Evolutionary conservation across 2,113 vertebrate species (phyloP).

Genomic region (Acanthisitta chloris): DNA sequence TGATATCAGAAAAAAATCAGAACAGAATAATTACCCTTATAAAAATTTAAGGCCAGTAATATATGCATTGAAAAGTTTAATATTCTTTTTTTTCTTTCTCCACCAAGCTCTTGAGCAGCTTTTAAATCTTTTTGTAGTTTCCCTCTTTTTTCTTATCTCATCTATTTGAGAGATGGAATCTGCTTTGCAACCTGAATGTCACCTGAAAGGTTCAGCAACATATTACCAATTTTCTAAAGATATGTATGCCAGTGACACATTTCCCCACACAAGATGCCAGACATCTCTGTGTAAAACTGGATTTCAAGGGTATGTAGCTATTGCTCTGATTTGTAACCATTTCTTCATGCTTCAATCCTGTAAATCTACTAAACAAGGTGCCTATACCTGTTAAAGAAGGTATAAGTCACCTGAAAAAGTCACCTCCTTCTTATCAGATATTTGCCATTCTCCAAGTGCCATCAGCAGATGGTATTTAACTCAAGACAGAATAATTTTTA

Average conservation of each 20-base stretch:
- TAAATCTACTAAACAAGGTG: background rate
- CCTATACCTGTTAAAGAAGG: background rate
- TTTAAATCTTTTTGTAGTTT: background rate
- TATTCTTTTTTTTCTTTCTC: background rate
- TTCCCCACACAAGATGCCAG: background rate
- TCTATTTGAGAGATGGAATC: background rate
- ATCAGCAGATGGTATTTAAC: background rate
- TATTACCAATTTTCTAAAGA: background rate
- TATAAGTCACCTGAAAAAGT: background rate
- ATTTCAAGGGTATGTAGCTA: background rate
- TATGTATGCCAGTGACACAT: background rate
- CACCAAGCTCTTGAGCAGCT: background rate
- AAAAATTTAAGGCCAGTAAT: constrained; percentile 26
- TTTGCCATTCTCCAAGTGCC: background rate
- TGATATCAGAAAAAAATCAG: background rate
- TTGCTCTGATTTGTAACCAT: background rate
- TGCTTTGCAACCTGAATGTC: background rate
- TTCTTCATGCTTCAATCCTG: background rate
- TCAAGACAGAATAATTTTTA: background rate
- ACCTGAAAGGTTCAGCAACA: background rate
- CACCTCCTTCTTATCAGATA: background rate
- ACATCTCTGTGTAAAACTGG: background rate
- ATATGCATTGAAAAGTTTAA: background rate
- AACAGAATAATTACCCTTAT: constrained; percentile 55
- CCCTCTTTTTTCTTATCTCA: background rate